Conservation (phyloP, 2,888 invertebrate species). For the Acheta domesticus region DNA sequence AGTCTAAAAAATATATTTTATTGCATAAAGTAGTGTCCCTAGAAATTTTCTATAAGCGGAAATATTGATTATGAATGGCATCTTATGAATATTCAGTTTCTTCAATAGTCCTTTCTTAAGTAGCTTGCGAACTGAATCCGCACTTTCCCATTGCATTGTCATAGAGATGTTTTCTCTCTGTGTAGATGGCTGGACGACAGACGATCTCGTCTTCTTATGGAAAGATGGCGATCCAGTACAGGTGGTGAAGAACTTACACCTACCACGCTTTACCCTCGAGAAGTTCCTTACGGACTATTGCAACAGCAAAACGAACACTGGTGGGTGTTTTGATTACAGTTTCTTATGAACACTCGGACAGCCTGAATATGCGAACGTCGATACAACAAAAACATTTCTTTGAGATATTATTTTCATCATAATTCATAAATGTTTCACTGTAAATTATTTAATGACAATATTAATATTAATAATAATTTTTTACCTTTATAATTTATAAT, state of each 20-base stretch:
- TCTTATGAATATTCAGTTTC: no score
- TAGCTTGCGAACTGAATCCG: no score
- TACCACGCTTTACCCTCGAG: slow-evolving; percentile 90
- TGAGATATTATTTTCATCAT: neutral
- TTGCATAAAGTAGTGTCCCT: no score
- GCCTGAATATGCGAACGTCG: neutral
- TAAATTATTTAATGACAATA: no score
- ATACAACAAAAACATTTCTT: neutral
- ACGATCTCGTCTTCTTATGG: slow-evolving; percentile 94
- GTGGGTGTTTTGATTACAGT: slow-evolving; percentile 54
- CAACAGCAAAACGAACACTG: slow-evolving; percentile 95
- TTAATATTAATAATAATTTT: no score
- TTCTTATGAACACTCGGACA: neutral
- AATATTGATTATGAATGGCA: no score
- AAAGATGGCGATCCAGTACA: slow-evolving; percentile 94
- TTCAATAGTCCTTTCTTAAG: no score
- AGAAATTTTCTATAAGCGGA: no score
- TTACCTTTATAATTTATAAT: no score
- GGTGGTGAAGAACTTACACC: slow-evolving; percentile 88
- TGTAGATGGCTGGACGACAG: slow-evolving; percentile 95
- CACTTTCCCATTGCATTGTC: no score
- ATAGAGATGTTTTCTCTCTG: no score
- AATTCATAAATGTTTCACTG: neutral
- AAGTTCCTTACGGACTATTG: slow-evolving; percentile 94
- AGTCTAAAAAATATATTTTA: no score